These are phyloP conservation scores for Drosophila kepulauana DNA, from an alignment of 1,140 invertebrate species.

Conservation along the genomic window DNA sequence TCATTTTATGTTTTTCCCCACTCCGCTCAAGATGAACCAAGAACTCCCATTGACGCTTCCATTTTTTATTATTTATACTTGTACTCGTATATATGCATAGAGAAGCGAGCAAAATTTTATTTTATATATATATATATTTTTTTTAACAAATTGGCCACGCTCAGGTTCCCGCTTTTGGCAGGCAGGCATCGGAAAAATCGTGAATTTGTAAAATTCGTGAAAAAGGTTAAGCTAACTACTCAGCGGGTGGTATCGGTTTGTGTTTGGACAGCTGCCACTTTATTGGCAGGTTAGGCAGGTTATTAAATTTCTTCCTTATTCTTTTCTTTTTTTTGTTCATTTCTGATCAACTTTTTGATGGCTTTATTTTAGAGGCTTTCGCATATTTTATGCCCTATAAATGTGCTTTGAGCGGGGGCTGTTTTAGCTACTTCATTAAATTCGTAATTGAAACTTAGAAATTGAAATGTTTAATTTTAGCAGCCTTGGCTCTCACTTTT, in stretches of 20 bases:
- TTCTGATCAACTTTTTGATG: conserved; percentile 69
- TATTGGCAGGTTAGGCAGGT: conserved; percentile 66
- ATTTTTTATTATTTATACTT: conserved; percentile 24
- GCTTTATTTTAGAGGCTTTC: conserved; percentile 56
- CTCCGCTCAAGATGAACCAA: background rate
- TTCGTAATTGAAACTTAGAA: background rate
- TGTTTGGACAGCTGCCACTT: conserved; percentile 79
- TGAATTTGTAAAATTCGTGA: background rate
- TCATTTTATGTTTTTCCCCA: conserved; percentile 1
- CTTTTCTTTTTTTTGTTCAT: conserved; percentile 18
- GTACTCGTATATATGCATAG: conserved; percentile 15
- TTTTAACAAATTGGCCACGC: conserved; percentile 71
- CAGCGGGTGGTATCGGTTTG: conserved; percentile 38
- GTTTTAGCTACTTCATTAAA: background rate
- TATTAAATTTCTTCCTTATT: conserved; percentile 69
- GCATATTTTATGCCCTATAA: background rate
- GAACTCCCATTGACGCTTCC: conserved; percentile 15
- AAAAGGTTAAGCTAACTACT: conserved; percentile 73
- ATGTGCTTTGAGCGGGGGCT: background rate
- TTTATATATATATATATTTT: background rate
- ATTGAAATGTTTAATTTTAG: no score
- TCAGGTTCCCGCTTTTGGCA: conserved; percentile 60
- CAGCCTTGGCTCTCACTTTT: no score
- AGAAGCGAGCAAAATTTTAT: conserved; percentile 10
- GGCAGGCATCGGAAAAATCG: conserved; percentile 24